Conservation (phyloP, 2,113 vertebrate species). For the Egretta garzetta region DNA sequence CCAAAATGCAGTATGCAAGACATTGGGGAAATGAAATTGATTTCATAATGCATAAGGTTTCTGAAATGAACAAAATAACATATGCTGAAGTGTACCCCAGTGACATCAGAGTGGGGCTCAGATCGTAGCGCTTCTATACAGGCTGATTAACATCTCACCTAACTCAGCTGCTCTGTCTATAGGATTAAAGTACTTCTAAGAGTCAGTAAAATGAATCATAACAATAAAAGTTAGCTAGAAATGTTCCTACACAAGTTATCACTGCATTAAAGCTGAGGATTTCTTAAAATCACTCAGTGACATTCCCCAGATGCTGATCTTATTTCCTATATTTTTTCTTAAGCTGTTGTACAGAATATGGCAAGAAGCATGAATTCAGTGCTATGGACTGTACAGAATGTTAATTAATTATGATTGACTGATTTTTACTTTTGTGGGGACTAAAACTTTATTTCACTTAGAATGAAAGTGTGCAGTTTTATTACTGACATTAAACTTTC, state of each 20-base stretch:
- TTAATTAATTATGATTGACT: conserved; percentile 12
- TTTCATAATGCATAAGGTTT: conserved; percentile 20
- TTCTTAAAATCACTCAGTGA: neutral
- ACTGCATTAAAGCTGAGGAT: neutral
- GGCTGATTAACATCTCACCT: neutral
- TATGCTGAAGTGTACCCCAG: neutral
- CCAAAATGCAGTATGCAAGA: neutral
- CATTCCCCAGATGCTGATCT: neutral
- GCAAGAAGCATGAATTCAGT: neutral
- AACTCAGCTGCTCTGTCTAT: neutral
- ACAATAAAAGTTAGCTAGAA: neutral
- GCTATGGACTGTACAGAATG: neutral
- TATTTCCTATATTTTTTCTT: neutral
- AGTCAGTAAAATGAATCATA: neutral
- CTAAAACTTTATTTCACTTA: neutral
- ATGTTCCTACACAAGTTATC: neutral
- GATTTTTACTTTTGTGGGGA: neutral
- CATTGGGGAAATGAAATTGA: neutral
- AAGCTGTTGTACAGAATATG: neutral
- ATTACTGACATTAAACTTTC: neutral
- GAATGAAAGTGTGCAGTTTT: neutral
- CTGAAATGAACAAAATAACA: conserved; percentile 13
- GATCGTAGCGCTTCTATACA: neutral
- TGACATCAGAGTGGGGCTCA: neutral
- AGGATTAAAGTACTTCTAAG: conserved; percentile 3